Conservation (phyloP, 2,113 vertebrate genomes). For the Misgurnus anguillicaudatus region DNA sequence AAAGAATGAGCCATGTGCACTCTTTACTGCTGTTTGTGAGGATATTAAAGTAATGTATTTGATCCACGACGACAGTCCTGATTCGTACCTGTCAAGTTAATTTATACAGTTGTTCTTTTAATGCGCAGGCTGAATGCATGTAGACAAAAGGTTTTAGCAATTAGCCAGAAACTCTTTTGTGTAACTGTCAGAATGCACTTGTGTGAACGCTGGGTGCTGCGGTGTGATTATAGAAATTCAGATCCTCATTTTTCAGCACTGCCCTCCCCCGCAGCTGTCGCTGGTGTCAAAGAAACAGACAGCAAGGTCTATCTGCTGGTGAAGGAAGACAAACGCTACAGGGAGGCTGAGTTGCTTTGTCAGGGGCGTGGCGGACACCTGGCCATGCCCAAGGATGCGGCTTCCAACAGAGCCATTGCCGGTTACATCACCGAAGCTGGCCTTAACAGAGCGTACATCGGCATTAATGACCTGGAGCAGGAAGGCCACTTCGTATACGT, state of each 20-base stretch:
- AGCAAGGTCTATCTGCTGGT: conserved; percentile 96
- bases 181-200: conserved; percentile 40
- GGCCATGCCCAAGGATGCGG: conserved; percentile 94
- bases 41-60: not conserved
- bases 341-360: conserved; percentile 89
- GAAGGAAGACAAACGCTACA: conserved; percentile 91
- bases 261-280: conserved; percentile 97
- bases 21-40: conserved; percentile 9
- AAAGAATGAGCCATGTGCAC: not conserved
- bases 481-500: conserved; percentile 91
- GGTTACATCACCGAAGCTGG: conserved; percentile 87
- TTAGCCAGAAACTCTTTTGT: conserved; percentile 1
- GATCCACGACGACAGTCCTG: not conserved
- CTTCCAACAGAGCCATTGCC: conserved; percentile 84
- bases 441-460: conserved; percentile 90
- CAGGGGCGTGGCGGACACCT: conserved; percentile 89
- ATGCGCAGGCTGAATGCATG: conserved; percentile 2
- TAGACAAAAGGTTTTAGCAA: conserved; percentile 25
- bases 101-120: conserved; percentile 13
- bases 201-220: conserved; percentile 61
- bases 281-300: conserved; percentile 94
- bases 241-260: conserved; percentile 96
- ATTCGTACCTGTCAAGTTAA: conserved; percentile 1
- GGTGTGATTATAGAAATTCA: conserved; percentile 83
- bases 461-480: conserved; percentile 88